Evolutionary conservation across 1,140 invertebrate species (phyloP).

Genomic region (Ceratosolen solmsi): DNA sequence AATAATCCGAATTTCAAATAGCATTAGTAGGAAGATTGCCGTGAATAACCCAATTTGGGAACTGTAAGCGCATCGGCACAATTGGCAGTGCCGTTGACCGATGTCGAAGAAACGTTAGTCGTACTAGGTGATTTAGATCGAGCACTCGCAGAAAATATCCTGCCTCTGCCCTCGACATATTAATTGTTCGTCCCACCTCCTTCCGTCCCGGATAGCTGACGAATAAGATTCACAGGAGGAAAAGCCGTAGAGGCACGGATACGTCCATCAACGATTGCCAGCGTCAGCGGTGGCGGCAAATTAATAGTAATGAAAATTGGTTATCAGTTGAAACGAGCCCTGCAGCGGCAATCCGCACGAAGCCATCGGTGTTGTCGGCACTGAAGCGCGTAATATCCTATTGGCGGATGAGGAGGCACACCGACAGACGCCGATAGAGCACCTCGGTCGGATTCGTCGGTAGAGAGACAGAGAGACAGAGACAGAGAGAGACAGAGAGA

Average conservation of each 20-base stretch:
- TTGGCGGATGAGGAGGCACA: slow-evolving; percentile 56
- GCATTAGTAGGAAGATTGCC: neutral
- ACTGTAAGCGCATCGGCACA: neutral
- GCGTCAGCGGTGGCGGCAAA: slow-evolving; percentile 47
- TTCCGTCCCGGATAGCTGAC: no score
- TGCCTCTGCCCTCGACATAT: no score
- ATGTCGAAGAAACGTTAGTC: neutral
- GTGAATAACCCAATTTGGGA: neutral
- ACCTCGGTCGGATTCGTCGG: neutral
- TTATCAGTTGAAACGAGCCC: slow-evolving; percentile 67
- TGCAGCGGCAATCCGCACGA: slow-evolving; percentile 45
- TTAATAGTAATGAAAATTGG: slow-evolving; percentile 72
- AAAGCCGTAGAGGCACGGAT: neutral
- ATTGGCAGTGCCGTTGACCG: neutral
- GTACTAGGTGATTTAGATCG: neutral
- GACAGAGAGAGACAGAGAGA: neutral
- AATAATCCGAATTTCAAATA: neutral
- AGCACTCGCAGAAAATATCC: no score
- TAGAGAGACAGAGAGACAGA: neutral
- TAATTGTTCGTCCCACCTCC: no score
- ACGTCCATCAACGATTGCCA: neutral
- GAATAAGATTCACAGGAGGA: neutral
- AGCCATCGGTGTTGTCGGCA: slow-evolving; percentile 63
- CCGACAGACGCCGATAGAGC: slow-evolving; percentile 5
- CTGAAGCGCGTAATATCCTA: slow-evolving; percentile 68